phyloP scores from a whole-genome alignment of 2,888 invertebrate genomes.

The Platycnemis pennipes region DNA sequence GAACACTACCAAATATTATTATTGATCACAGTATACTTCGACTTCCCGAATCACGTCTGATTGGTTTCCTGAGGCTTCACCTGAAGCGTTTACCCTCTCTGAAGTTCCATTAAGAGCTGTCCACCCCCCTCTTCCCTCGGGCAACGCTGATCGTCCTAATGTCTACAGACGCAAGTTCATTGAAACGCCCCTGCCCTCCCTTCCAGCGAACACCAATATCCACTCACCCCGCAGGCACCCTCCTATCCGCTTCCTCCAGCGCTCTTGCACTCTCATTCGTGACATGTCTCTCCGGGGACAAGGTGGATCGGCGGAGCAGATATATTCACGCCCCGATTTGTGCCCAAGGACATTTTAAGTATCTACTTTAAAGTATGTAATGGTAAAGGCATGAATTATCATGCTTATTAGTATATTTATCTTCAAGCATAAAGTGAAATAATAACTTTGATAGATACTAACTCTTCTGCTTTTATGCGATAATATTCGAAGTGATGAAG shows the following conservation, averaged over 20 bases:
- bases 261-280: neutral
- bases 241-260: neutral
- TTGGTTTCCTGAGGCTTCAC: neutral
- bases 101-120: neutral
- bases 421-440: no score
- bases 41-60: conserved; percentile 2
- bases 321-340: neutral
- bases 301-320: neutral
- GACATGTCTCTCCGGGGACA: neutral
- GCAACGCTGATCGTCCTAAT: neutral
- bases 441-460: no score
- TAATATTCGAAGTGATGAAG: no score
- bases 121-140: neutral
- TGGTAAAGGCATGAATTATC: neutral
- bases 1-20: neutral
- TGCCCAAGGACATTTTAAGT: neutral
- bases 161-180: conserved; percentile 12
- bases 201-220: neutral
- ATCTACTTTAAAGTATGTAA: neutral
- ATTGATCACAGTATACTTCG: neutral
- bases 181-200: neutral
- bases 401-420: no score
- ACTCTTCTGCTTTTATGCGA: no score
- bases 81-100: neutral
- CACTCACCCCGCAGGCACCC: neutral